Conservation (phyloP, 2,113 vertebrate genomes). For the Dunckerocampus dactyliophorus region DNA sequence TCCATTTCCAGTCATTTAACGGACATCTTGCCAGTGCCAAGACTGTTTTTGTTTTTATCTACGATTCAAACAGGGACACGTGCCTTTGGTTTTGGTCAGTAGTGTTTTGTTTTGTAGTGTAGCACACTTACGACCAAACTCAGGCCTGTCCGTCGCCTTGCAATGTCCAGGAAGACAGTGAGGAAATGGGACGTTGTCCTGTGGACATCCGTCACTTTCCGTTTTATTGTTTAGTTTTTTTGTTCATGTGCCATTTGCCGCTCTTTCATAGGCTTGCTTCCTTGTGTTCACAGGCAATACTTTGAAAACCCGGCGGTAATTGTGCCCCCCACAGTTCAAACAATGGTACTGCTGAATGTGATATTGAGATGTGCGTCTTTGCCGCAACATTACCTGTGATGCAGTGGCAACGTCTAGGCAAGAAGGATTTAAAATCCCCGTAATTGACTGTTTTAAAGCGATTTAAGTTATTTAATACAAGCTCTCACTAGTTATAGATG, state of each 20-base stretch:
- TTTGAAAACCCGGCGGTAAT: constrained; percentile 68
- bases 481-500: constrained; percentile 10
- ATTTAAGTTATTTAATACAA: constrained; percentile 38
- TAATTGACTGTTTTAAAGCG: constrained; percentile 7
- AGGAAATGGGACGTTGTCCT: constrained; percentile 55
- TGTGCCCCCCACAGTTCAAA: constrained; percentile 80
- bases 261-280: constrained; percentile 55
- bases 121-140: constrained; percentile 58
- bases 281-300: constrained; percentile 71
- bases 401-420: neutral
- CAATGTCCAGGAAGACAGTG: constrained; percentile 46
- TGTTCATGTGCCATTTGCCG: constrained; percentile 56
- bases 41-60: constrained; percentile 42
- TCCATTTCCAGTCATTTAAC: constrained; percentile 15
- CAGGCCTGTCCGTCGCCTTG: constrained; percentile 63
- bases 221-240: constrained; percentile 37
- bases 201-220: constrained; percentile 58
- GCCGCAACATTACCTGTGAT: too few species aligned
- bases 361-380: neutral
- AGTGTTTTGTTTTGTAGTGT: constrained; percentile 30
- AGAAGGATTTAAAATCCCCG: neutral
- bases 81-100: constrained; percentile 50
- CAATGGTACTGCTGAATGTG: constrained; percentile 79
- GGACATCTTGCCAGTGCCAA: constrained; percentile 70
- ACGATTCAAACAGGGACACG: constrained; percentile 38